A percentile compares a stretch with the other conserved stretches of the same genome.
Conservation (phyloP, 2,888 invertebrate species). For the Uloborus plumipes region DNA sequence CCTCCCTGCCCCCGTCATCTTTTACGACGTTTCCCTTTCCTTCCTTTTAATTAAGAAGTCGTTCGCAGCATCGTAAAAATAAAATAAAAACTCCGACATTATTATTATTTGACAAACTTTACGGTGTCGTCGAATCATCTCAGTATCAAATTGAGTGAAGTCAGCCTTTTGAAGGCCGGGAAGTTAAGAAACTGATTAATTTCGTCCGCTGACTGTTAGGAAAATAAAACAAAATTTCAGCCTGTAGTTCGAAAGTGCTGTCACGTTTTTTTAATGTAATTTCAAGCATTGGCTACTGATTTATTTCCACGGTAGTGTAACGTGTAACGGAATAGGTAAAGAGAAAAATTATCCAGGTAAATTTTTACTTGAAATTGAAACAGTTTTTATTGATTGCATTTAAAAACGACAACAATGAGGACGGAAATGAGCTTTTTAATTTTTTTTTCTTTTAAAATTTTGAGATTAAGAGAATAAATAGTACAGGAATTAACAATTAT, state of each 20-base stretch:
- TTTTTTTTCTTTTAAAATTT: no score
- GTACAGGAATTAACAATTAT: no score
- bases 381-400: no score
- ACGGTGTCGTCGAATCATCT: slow-evolving; percentile 41
- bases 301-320: no score
- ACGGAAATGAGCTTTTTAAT: no score
- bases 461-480: no score
- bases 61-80: slow-evolving; percentile 55
- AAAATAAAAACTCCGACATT: slow-evolving; percentile 54
- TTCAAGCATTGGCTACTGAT: no score
- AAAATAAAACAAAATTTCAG: slow-evolving; percentile 51
- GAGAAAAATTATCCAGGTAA: no score
- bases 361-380: no score
- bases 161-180: slow-evolving; percentile 23
- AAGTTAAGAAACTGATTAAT: slow-evolving; percentile 52
- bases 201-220: neutral
- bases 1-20: slow-evolving; percentile 1
- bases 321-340: no score
- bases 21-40: slow-evolving; percentile 54
- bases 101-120: slow-evolving; percentile 63
- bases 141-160: slow-evolving; percentile 56
- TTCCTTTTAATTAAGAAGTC: slow-evolving; percentile 61
- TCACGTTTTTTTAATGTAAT: no score
- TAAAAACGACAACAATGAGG: no score
- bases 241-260: slow-evolving; percentile 21